Percentiles rank a stretch among this genome's conserved stretches.
These are phyloP conservation scores for Amblyraja radiata DNA, from an alignment of 2,797 vertebrate genomes.

Conservation along the genomic window DNA sequence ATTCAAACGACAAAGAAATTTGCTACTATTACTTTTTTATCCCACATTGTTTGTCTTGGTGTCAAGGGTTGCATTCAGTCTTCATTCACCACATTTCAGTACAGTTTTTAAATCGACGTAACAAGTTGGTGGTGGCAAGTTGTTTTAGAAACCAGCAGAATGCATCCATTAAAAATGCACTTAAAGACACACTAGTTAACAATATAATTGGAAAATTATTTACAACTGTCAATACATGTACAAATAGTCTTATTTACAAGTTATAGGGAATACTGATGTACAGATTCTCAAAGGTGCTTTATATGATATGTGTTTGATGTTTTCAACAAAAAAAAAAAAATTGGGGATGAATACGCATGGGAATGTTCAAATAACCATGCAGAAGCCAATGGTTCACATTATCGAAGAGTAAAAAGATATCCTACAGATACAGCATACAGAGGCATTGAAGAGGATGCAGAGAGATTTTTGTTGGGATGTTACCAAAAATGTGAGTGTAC, in stretches of 20 bases:
- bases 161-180: not conserved
- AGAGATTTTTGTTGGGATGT: no score
- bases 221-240: not conserved
- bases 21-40: not conserved
- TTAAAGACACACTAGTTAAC: constrained; percentile 4
- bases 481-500: no score
- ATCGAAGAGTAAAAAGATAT: no score
- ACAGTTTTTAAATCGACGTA: not conserved
- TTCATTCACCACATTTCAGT: not conserved
- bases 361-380: no score
- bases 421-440: no score
- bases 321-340: not conserved
- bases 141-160: not conserved
- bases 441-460: no score
- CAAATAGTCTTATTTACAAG: not conserved
- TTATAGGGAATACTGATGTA: not conserved
- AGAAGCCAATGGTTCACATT: no score
- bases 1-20: not conserved
- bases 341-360: no score
- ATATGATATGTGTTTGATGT: not conserved
- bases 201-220: not conserved
- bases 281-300: not conserved
- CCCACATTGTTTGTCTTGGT: not conserved
- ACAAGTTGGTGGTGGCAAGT: not conserved
- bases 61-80: not conserved